These are phyloP conservation scores for Tineola bisselliella DNA, from an alignment of 2,888 invertebrate genomes.

Conservation along the genomic window DNA sequence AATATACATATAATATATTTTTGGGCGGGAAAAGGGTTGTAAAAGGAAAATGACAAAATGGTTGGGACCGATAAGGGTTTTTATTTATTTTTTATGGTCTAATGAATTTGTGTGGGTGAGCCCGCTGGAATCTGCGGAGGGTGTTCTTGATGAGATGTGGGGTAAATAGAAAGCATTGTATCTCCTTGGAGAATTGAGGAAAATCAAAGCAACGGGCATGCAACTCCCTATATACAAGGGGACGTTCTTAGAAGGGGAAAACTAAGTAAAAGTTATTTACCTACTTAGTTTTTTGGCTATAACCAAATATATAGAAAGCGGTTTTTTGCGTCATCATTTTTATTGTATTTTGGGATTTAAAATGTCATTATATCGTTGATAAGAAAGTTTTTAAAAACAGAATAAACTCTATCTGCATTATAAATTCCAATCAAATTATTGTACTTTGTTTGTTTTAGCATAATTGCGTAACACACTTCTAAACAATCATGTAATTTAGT, in stretches of 20 bases:
- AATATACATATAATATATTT: background rate
- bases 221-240: background rate
- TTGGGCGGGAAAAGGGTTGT: background rate
- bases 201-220: constrained; percentile 2
- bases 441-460: no score
- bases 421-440: no score
- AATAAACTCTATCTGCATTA: no score
- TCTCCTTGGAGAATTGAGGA: background rate
- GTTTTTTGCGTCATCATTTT: no score
- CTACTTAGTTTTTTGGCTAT: background rate
- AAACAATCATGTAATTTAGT: no score
- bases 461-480: no score
- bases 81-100: constrained; percentile 53
- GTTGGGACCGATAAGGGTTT: constrained; percentile 17
- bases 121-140: background rate
- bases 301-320: no score
- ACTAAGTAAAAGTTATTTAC: background rate
- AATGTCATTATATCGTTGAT: no score
- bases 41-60: background rate
- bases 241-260: background rate
- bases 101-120: constrained; percentile 26
- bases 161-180: background rate
- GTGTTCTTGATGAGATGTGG: constrained; percentile 3
- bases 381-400: no score
- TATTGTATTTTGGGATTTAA: no score